Percentiles rank a stretch among this genome's conserved stretches.
phyloP scores from a whole-genome alignment of 2,797 vertebrate genomes.

The Hippocampus kuda region DNA sequence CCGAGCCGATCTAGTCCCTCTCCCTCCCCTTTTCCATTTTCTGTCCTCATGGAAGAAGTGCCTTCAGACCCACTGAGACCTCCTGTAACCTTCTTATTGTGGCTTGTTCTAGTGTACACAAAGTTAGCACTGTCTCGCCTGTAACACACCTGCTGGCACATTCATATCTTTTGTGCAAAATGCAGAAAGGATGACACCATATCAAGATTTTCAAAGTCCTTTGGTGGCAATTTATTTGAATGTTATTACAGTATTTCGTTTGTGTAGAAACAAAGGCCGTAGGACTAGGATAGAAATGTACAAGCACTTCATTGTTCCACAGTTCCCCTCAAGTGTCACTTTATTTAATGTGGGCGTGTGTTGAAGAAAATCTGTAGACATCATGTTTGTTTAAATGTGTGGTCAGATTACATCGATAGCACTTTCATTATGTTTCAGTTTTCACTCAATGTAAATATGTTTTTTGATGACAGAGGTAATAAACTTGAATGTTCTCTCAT shows the following conservation, averaged over 20 bases:
- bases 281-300: constrained; percentile 2
- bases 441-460: constrained; percentile 61
- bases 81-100: not conserved
- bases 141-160: not conserved
- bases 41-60: constrained; percentile 56
- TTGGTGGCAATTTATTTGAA: constrained; percentile 3
- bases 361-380: constrained; percentile 6
- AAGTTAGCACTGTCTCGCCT: not conserved
- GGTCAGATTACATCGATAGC: constrained; percentile 38
- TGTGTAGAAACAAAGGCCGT: constrained; percentile 2
- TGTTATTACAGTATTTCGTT: constrained; percentile 1
- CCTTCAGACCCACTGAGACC: constrained; percentile 47
- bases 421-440: constrained; percentile 44
- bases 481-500: constrained; percentile 62
- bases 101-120: not conserved
- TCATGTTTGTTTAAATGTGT: constrained; percentile 13
- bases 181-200: not conserved
- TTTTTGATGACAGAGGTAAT: constrained; percentile 60
- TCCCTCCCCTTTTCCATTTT: not conserved
- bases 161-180: not conserved
- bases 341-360: not conserved
- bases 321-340: constrained; percentile 5
- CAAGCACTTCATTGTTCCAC: not conserved
- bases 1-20: not conserved
- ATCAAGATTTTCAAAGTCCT: not conserved